A percentile compares a stretch with the other conserved stretches of the same genome.
Evolutionary conservation across 1,140 invertebrate species (phyloP).

Genomic region (Drosophila sp.): DNA sequence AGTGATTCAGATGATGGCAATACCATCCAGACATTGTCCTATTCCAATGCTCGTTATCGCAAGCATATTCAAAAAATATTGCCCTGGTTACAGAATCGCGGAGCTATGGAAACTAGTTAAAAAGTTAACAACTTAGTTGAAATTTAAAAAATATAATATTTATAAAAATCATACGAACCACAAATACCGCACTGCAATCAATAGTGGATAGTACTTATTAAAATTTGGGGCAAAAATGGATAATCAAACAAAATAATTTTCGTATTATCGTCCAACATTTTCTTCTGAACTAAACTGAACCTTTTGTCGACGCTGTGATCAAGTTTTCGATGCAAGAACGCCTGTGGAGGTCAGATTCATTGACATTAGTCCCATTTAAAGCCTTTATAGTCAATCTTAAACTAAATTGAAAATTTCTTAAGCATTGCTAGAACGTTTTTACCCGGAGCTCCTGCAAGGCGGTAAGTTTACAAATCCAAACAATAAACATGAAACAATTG

Average conservation of each 20-base stretch:
- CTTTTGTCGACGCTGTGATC: too few species aligned
- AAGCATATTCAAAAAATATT: conserved; percentile 59
- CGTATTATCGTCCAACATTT: too few species aligned
- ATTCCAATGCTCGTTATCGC: conserved; percentile 60
- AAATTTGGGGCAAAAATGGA: too few species aligned
- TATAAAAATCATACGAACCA: too few species aligned
- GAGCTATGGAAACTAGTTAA: conserved; percentile 38
- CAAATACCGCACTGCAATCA: too few species aligned
- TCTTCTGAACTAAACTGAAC: too few species aligned
- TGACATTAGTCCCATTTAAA: neutral
- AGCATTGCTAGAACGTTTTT: neutral
- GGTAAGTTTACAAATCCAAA: conserved; percentile 61
- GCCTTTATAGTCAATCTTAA: neutral
- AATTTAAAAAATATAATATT: too few species aligned
- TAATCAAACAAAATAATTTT: too few species aligned
- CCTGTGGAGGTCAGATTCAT: neutral
- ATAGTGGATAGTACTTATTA: too few species aligned
- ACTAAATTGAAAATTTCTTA: conserved; percentile 12
- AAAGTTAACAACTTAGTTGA: neutral
- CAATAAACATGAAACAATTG: conserved; percentile 73
- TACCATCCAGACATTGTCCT: conserved; percentile 59
- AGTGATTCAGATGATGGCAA: conserved; percentile 43
- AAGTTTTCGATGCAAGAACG: neutral
- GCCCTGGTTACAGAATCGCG: conserved; percentile 71
- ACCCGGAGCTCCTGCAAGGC: conserved; percentile 27